Evolutionary conservation across 2,797 vertebrate genomes (phyloP).

Genomic region (Limnodromus scolopaceus): DNA sequence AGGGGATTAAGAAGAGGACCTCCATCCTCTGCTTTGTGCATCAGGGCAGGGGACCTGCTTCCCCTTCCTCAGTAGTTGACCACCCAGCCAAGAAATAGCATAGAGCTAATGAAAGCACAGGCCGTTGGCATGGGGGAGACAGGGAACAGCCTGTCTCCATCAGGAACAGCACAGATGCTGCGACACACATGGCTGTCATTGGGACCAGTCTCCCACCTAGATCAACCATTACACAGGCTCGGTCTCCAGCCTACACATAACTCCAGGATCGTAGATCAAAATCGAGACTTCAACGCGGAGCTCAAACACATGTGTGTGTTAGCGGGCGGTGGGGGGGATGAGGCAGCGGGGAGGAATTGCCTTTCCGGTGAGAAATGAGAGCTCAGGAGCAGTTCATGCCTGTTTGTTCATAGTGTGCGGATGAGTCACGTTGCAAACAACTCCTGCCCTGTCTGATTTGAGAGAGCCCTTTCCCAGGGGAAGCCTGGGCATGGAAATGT

Average conservation of each 20-base stretch:
- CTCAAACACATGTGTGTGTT: not conserved
- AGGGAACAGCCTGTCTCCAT: not conserved
- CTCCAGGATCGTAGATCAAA: not conserved
- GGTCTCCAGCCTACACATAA: not conserved
- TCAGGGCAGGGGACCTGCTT: not conserved
- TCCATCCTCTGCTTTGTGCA: not conserved
- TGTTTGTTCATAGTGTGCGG: slow-evolving; percentile 1
- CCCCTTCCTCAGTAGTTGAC: accelerated
- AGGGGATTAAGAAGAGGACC: not conserved
- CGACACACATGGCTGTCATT: accelerated
- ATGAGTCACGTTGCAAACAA: slow-evolving; percentile 13
- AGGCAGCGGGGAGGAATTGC: not conserved
- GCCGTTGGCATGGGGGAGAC: not conserved
- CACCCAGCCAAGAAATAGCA: accelerated
- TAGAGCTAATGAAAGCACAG: accelerated
- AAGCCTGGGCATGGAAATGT: not conserved
- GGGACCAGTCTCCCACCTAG: not conserved
- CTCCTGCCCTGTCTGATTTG: slow-evolving; percentile 7
- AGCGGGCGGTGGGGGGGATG: not conserved
- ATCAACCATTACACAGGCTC: not conserved
- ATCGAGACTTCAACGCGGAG: not conserved
- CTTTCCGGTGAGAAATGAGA: not conserved
- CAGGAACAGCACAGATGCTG: not conserved
- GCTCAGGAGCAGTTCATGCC: slow-evolving; percentile 42
- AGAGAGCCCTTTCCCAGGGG: not conserved